Evolutionary conservation across 2,888 invertebrate species (phyloP).

Genomic region (Apeira syringaria): DNA sequence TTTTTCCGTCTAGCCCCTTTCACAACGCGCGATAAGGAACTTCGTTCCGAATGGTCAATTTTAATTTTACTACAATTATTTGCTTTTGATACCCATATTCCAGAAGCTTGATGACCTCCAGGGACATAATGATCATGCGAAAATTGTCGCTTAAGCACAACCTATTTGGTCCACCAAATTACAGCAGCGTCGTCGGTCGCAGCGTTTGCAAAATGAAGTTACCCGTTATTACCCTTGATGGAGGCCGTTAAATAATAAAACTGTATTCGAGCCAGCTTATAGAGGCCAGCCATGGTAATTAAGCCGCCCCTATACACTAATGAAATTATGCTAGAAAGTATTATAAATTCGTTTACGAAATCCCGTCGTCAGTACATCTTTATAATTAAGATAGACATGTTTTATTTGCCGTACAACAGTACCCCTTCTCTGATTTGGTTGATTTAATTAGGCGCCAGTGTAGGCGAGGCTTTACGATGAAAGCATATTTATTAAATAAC

Average conservation of each 20-base stretch:
- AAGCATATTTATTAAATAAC: too few relatives aligned
- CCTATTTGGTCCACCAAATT: conserved; percentile 23
- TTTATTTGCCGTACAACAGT: background rate
- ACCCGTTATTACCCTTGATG: conserved; percentile 59
- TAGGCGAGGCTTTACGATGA: too few relatives aligned
- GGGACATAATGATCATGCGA: conserved; percentile 15
- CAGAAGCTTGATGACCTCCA: background rate
- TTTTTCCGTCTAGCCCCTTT: too few relatives aligned
- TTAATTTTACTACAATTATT: too few relatives aligned
- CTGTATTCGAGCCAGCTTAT: conserved; percentile 43
- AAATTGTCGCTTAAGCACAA: conserved; percentile 21
- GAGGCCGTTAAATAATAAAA: conserved; percentile 58
- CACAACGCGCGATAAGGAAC: too few relatives aligned
- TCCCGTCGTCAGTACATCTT: conserved; percentile 4
- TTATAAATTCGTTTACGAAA: conserved; percentile 17
- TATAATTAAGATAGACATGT: conserved; percentile 5
- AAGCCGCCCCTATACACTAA: conserved; percentile 27
- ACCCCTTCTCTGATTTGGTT: background rate
- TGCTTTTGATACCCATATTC: background rate
- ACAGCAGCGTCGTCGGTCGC: conserved; percentile 17
- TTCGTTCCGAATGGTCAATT: too few relatives aligned
- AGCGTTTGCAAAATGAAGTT: conserved; percentile 42
- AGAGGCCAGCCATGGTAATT: conserved; percentile 37
- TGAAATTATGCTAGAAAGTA: conserved; percentile 25
- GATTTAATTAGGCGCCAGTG: too few relatives aligned